A percentile compares a stretch with the other conserved stretches of the same genome.
Evolutionary conservation across 2,797 vertebrate species (phyloP).

Genomic region (Odontamblyopus rebecca): DNA sequence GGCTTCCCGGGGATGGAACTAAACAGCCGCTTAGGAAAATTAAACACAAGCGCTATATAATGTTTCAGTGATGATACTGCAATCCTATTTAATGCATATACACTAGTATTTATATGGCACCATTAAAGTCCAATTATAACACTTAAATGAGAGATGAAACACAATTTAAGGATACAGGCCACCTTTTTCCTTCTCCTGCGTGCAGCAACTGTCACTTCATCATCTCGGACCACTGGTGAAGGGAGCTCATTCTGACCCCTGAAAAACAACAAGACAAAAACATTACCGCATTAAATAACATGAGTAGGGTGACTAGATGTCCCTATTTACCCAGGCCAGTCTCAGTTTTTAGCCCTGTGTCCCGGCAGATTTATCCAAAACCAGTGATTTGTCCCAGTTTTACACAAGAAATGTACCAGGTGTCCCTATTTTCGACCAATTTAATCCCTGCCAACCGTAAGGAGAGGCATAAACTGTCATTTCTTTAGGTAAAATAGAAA

Average conservation of each 20-base stretch:
- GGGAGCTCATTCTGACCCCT: constrained; percentile 77
- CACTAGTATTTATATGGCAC: background rate
- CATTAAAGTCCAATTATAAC: background rate
- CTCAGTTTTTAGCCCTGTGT: too few species aligned
- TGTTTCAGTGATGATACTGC: background rate
- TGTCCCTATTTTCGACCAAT: too few species aligned
- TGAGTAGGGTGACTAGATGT: too few species aligned
- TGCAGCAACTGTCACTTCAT: constrained; percentile 80
- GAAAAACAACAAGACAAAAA: constrained; percentile 3
- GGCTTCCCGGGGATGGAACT: constrained; percentile 72
- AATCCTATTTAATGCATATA: background rate
- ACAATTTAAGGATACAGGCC: constrained; percentile 86
- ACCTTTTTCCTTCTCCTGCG: constrained; percentile 85
- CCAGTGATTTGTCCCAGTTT: too few species aligned
- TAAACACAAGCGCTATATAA: constrained; percentile 6
- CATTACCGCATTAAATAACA: background rate
- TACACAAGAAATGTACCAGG: too few species aligned
- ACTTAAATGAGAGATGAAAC: background rate
- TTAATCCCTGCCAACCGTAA: too few species aligned
- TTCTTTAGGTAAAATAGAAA: too few species aligned
- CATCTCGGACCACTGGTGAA: constrained; percentile 82
- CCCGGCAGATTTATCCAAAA: too few species aligned
- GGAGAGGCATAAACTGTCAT: too few species aligned
- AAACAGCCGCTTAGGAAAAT: constrained; percentile 44
- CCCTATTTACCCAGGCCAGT: too few species aligned